These are phyloP conservation scores for Uria lomvia DNA, from an alignment of 2,113 vertebrate species.

Conservation along the genomic window DNA sequence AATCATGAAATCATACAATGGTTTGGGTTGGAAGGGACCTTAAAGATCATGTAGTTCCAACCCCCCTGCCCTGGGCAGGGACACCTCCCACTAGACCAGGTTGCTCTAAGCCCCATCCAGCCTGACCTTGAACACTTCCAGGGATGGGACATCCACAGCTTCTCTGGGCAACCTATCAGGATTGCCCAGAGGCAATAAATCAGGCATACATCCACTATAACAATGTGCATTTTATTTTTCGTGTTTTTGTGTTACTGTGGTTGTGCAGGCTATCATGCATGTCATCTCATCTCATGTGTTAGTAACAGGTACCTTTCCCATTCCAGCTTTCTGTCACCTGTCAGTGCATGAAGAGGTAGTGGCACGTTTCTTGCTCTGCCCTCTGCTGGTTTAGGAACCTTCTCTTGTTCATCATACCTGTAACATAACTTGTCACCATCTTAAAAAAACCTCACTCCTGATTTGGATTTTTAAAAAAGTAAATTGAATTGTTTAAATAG, in stretches of 20 bases:
- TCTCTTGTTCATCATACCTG: neutral
- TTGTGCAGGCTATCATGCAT: neutral
- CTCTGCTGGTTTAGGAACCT: neutral
- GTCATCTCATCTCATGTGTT: neutral
- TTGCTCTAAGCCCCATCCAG: too few relatives aligned
- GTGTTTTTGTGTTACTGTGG: neutral
- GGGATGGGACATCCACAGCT: too few relatives aligned
- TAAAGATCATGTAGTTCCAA: too few relatives aligned
- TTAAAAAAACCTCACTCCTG: neutral
- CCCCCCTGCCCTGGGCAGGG: too few relatives aligned
- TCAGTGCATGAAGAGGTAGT: neutral
- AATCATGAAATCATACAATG: neutral
- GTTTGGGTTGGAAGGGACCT: too few relatives aligned
- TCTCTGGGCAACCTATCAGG: too few relatives aligned
- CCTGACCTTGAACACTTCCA: too few relatives aligned
- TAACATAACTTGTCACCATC: neutral
- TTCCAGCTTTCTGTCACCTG: rapidly evolving
- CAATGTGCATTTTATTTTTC: neutral
- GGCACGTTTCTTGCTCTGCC: neutral
- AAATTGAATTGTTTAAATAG: neutral
- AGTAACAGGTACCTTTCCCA: neutral
- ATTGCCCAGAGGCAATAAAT: too few relatives aligned
- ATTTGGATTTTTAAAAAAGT: neutral
- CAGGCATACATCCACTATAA: neutral
- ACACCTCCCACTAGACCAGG: too few relatives aligned